Conservation (phyloP, 2,113 vertebrate species). For the Solea solea region DNA sequence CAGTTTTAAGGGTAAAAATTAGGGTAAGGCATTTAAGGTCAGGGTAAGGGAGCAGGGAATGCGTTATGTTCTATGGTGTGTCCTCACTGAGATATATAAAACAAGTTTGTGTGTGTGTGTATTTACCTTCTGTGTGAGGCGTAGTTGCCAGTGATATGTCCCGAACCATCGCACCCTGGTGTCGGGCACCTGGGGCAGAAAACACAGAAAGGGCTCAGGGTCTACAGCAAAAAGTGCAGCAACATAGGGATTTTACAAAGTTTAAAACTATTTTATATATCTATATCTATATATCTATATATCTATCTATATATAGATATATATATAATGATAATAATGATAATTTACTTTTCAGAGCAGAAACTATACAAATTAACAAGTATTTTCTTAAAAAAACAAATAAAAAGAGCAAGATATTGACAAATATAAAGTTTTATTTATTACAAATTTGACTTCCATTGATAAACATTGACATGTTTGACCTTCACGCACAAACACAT, state of each 20-base stretch:
- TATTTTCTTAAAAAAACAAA: no score
- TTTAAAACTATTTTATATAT: not conserved
- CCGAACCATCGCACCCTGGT: constrained; percentile 97
- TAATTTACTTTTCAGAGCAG: not conserved
- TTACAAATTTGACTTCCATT: no score
- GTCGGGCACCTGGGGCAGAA: constrained; percentile 93
- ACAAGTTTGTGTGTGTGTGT: not conserved
- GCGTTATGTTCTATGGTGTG: not conserved
- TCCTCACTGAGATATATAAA: no score
- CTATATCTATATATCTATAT: no score
- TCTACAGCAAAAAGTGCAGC: constrained; percentile 41
- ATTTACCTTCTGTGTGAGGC: constrained; percentile 97
- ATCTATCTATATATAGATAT: no score
- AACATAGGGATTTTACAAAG: not conserved
- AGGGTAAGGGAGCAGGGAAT: no score
- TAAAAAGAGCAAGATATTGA: no score
- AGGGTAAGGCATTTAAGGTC: no score
- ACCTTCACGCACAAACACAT: constrained; percentile 17
- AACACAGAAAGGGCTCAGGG: constrained; percentile 75
- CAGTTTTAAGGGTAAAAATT: no score
- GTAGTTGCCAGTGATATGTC: constrained; percentile 99
- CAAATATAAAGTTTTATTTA: no score
- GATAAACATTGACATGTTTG: not conserved
- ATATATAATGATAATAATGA: not conserved
- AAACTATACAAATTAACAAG: no score